Percentiles rank a stretch among this genome's conserved stretches.
phyloP scores from a whole-genome alignment of 1,140 invertebrate genomes.

The Megalonaias nervosa region DNA sequence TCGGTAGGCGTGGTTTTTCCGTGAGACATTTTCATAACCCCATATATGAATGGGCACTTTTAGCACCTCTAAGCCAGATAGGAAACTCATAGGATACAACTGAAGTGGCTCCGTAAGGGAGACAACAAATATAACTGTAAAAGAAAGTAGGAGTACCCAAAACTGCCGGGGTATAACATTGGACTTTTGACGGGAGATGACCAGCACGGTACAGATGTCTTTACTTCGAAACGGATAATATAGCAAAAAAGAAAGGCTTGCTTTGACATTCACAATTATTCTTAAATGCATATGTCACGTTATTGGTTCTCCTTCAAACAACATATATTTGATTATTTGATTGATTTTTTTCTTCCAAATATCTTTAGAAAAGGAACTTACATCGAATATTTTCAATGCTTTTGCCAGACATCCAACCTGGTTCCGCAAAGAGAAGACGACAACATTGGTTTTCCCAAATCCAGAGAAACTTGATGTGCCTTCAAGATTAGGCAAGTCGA shows the following conservation, averaged over 20 bases:
- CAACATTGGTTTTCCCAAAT: conserved; percentile 74
- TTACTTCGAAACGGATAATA: not conserved
- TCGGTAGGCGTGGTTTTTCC: no score
- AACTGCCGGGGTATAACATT: no score
- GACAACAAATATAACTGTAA: no score
- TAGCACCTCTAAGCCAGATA: no score
- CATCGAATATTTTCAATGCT: conserved; percentile 93
- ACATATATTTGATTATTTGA: no score
- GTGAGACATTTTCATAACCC: no score
- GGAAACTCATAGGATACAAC: no score
- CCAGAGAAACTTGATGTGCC: conserved; percentile 55
- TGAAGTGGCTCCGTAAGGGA: no score
- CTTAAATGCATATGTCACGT: not conserved
- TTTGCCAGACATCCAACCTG: conserved; percentile 92
- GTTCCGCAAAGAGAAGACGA: conserved; percentile 94
- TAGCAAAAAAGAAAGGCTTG: not conserved
- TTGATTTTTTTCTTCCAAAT: not conserved
- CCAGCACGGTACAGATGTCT: not conserved
- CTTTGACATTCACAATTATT: not conserved
- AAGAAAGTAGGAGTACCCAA: not conserved
- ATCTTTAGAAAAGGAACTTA: conserved; percentile 51
- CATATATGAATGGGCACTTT: no score
- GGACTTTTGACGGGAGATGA: no score
- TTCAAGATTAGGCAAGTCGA: conserved; percentile 50
- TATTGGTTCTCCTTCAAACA: not conserved